phyloP scores from a whole-genome alignment of 2,888 invertebrate genomes.

The Nemapogon koenigi region DNA sequence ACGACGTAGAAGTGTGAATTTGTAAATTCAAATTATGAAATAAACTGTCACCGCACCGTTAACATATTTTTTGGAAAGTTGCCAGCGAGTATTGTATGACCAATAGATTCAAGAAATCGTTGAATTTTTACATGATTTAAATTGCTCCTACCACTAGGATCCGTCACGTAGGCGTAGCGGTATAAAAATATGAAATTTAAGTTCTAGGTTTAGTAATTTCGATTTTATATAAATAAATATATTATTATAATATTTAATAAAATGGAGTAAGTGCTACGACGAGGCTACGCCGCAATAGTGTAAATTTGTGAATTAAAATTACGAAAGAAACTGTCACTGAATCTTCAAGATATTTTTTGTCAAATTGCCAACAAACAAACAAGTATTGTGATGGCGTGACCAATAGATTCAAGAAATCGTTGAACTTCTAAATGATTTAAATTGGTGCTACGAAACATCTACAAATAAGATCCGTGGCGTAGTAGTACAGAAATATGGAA shows the following conservation, averaged over 20 bases:
- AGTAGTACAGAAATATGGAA: no score
- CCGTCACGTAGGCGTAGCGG: no score
- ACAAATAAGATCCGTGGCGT: no score
- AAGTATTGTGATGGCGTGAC: background rate
- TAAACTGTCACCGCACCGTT: background rate
- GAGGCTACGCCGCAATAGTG: background rate
- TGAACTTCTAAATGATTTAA: background rate
- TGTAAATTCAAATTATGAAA: background rate
- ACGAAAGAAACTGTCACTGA: background rate
- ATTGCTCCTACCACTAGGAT: no score
- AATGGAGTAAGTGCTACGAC: background rate
- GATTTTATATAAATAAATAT: no score
- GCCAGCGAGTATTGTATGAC: background rate
- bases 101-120: background rate
- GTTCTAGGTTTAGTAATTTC: no score
- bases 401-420: background rate
- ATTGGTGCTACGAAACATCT: no score
- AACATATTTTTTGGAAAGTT: background rate
- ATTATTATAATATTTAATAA: no score
- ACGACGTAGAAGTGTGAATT: background rate
- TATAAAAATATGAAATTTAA: no score
- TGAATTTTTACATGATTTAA: background rate
- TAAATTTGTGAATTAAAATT: constrained; percentile 1
- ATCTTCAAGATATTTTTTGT: background rate
- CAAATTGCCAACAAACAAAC: background rate